These are phyloP conservation scores for Alsophila aescularia DNA, from an alignment of 2,888 invertebrate genomes.

Conservation along the genomic window DNA sequence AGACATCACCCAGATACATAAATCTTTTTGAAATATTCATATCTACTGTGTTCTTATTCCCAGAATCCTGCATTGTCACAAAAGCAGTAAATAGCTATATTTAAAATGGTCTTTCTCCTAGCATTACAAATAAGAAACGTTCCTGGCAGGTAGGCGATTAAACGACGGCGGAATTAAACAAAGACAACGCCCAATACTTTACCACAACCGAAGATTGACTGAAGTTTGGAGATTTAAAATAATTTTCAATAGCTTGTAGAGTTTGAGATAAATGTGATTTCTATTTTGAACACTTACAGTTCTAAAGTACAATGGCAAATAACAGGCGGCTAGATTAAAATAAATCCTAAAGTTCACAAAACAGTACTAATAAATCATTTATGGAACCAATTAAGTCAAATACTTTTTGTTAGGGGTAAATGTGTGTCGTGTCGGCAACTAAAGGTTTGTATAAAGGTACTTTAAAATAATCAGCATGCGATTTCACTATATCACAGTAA, in stretches of 20 bases:
- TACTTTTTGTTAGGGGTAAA: slow-evolving; percentile 13
- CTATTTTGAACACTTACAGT: no score
- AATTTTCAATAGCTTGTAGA: background rate
- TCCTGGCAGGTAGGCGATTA: slow-evolving; percentile 10
- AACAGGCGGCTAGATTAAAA: no score
- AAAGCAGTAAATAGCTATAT: slow-evolving; percentile 2
- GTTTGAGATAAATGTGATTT: no score
- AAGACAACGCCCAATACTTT: slow-evolving; percentile 2
- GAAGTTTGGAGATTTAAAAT: background rate
- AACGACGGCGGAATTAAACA: slow-evolving; percentile 2
- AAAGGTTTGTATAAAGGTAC: background rate
- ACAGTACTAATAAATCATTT: no score
- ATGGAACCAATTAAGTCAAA: slow-evolving; percentile 6
- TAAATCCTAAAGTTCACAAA: no score
- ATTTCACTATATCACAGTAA: no score
- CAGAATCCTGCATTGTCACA: background rate
- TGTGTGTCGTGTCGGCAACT: background rate
- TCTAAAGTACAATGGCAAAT: no score
- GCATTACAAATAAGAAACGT: slow-evolving; percentile 31
- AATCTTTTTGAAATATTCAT: background rate
- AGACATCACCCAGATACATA: no score
- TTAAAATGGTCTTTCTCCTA: slow-evolving; percentile 12
- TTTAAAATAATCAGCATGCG: no score
- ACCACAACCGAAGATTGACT: background rate
- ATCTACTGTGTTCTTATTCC: background rate